Base-by-base conservation (phyloP, 2,797 vertebrate genomes). In the Gadopsis bispinosus region DNA sequence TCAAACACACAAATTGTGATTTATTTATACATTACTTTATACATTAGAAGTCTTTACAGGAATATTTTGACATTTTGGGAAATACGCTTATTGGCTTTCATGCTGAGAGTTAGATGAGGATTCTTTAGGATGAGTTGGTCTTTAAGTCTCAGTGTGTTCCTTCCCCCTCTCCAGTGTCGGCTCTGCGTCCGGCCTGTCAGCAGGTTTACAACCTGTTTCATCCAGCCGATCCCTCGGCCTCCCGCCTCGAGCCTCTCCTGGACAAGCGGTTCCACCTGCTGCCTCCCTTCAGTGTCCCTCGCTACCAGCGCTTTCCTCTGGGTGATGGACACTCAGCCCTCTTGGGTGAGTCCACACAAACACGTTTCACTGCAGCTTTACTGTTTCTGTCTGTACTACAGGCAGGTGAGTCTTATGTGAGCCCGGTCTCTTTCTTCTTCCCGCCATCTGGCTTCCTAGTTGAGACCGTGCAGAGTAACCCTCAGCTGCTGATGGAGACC, bases 121-220 rank as follows among this genome's bases (percentile, higher is more conserved):
- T 26, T 26, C 26, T n/a, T n/a, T n/a, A n/a, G n/a, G n/a, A n/a
- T n/a, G n/a, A 19, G 7, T 47, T 19, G 45, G 45, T 47, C 59
- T 22, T 45, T 8, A 22, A 0, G 31, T 66, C 16, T 43, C 1
- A 0, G 7, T 19, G 14, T 39, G 31, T 55, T 41, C 35, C 11
- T 37, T 6, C n/a, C 1, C 7, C 19, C 55, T 43, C 17, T 69
- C 0, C 67, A 99, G 98, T 99, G 77, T 96, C 97, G 19, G 97
- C 96, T 76, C 94, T 99, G 72, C 96, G 97, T 78, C 98, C 98
- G 0, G 97, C 97, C 72, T 99, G 98, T 86, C 98, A 98, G 94
- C 98, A 99, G 92, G 96, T 99, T 48, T 98, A 99, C 87, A 99
- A 99, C 94, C 95, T 99, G 76, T 99, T 99, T 89, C 98, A 99